Evolutionary conservation across 2,888 invertebrate genomes (phyloP).

Genomic region (Orthosia incerta): DNA sequence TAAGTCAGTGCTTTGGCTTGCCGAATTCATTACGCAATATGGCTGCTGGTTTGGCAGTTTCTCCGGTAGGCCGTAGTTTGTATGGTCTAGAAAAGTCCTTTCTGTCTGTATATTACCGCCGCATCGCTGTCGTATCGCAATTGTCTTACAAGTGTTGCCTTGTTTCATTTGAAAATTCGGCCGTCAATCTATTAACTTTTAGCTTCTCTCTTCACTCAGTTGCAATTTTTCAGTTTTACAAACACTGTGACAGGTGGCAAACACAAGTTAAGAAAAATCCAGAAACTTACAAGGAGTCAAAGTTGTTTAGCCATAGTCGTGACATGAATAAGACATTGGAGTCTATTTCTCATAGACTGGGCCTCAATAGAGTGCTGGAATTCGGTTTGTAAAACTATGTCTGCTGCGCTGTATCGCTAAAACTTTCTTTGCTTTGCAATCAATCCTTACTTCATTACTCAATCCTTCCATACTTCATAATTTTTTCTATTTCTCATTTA

Average conservation of each 20-base stretch:
- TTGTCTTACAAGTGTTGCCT: no score
- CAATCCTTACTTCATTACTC: conserved; percentile 29
- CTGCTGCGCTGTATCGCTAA: conserved; percentile 57
- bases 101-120: no score
- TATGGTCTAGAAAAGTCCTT: no score
- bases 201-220: conserved; percentile 74
- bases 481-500: neutral
- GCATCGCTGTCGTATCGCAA: neutral
- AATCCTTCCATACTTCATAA: conserved; percentile 18
- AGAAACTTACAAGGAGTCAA: conserved; percentile 90
- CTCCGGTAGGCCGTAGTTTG: no score
- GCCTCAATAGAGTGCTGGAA: conserved; percentile 88
- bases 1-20: no score
- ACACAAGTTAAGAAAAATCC: conserved; percentile 93
- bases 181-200: conserved; percentile 40
- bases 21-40: no score
- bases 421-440: conserved; percentile 81
- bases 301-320: conserved; percentile 88
- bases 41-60: no score
- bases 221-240: conserved; percentile 93
- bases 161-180: conserved; percentile 3
- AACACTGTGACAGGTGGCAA: conserved; percentile 93
- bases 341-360: conserved; percentile 91
- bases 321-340: conserved; percentile 91
- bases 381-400: conserved; percentile 86